These are phyloP conservation scores for Scaptomyza parva DNA, from an alignment of 2,888 invertebrate genomes.

Conservation along the genomic window DNA sequence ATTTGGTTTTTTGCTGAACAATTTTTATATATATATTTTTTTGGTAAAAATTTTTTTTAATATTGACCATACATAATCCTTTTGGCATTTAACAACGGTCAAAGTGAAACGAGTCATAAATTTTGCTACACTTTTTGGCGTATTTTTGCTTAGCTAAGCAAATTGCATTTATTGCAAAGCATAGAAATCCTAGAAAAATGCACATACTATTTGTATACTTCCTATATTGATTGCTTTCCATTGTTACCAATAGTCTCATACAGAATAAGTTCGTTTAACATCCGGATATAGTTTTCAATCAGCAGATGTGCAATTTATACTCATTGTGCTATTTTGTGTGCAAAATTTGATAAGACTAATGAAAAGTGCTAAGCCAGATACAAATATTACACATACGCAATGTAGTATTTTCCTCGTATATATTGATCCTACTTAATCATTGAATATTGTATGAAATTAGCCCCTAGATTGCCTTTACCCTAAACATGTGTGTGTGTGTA, in stretches of 20 bases:
- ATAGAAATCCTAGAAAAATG: not conserved
- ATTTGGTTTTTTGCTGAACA: no score
- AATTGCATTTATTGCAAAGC: not conserved
- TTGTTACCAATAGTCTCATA: not conserved
- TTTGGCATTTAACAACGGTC: not conserved
- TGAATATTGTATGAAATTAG: slow-evolving; percentile 32
- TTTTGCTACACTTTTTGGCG: not conserved
- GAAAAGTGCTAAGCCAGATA: slow-evolving; percentile 1
- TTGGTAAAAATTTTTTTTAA: no score
- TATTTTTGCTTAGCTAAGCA: not conserved
- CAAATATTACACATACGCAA: slow-evolving; percentile 49
- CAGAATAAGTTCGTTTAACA: not conserved
- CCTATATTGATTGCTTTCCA: slow-evolving; percentile 19
- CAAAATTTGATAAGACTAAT: not conserved
- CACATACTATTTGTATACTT: not conserved
- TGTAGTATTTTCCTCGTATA: not conserved
- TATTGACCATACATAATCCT: no score
- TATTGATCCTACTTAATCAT: slow-evolving; percentile 5
- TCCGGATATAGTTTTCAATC: slow-evolving; percentile 23
- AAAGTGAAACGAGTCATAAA: not conserved
- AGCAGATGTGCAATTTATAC: slow-evolving; percentile 30
- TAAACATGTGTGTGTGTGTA: slow-evolving; percentile 9
- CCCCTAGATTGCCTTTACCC: slow-evolving; percentile 14
- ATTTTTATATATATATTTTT: no score
- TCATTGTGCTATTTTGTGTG: no score